Conservation (phyloP, 2,113 vertebrate species). For the Guaruba guarouba region DNA sequence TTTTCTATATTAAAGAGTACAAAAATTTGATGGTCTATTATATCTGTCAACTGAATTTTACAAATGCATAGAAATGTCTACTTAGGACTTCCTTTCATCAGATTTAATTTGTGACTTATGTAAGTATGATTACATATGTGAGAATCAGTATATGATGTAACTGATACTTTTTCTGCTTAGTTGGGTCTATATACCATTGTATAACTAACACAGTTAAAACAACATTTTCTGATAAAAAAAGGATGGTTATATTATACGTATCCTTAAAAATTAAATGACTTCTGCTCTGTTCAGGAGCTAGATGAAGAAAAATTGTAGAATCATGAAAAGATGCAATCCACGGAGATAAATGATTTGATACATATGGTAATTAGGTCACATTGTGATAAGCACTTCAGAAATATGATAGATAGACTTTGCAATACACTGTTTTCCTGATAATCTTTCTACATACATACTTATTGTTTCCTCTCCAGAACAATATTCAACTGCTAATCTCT, state of each 20-base stretch:
- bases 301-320: background rate
- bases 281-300: background rate
- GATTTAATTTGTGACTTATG: background rate
- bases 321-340: background rate
- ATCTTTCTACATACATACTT: background rate
- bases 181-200: background rate
- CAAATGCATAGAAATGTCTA: background rate
- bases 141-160: background rate
- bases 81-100: background rate
- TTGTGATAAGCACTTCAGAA: conserved; percentile 19
- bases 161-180: background rate
- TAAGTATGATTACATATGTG: background rate
- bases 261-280: background rate
- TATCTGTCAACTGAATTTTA: background rate
- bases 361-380: conserved; percentile 22
- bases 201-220: background rate
- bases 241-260: background rate
- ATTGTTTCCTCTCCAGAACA: conserved; percentile 38
- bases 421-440: background rate
- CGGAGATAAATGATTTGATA: background rate
- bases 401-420: background rate
- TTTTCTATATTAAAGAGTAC: background rate
- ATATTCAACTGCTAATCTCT: conserved; percentile 41
- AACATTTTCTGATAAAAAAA: background rate
- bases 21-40: background rate